A percentile compares a stretch with the other conserved stretches of the same genome.
Evolutionary conservation across 2,888 invertebrate genomes (phyloP).

Genomic region (Parnassius apollo): DNA sequence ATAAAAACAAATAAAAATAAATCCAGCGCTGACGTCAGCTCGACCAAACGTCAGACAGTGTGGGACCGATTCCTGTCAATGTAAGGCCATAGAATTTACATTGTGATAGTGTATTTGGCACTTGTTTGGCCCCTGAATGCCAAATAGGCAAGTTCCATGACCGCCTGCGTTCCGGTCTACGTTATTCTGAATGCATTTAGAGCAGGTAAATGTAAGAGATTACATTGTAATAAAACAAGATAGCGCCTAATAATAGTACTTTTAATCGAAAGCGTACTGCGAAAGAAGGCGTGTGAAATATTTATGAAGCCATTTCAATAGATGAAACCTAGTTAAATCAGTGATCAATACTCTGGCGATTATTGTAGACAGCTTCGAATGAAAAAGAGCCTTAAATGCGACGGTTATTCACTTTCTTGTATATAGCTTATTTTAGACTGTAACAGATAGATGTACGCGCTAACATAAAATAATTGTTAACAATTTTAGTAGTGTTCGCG

Average conservation of each 20-base stretch:
- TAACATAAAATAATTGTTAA: too few species aligned
- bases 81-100: slow-evolving; percentile 61
- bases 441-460: too few species aligned
- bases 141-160: slow-evolving; percentile 75
- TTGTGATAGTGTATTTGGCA: slow-evolving; percentile 77
- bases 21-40: slow-evolving; percentile 48
- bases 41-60: slow-evolving; percentile 68
- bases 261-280: slow-evolving; percentile 25
- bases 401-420: too few species aligned
- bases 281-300: slow-evolving; percentile 31
- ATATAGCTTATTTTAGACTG: too few species aligned
- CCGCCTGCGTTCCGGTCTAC: slow-evolving; percentile 40
- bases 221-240: slow-evolving; percentile 36
- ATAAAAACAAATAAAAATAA: slow-evolving; percentile 27
- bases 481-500: too few species aligned
- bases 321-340: slow-evolving; percentile 27
- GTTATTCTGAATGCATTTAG: slow-evolving; percentile 27
- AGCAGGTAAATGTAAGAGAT: slow-evolving; percentile 22
- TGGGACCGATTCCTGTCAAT: slow-evolving; percentile 60
- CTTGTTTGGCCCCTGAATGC: slow-evolving; percentile 63
- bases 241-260: slow-evolving; percentile 34
- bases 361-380: slow-evolving; percentile 15
- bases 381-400: not conserved
- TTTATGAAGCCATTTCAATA: slow-evolving; percentile 28
- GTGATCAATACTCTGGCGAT: slow-evolving; percentile 16